Evolutionary conservation across 2,797 vertebrate species (phyloP).

Genomic region (Martes flavigula): DNA sequence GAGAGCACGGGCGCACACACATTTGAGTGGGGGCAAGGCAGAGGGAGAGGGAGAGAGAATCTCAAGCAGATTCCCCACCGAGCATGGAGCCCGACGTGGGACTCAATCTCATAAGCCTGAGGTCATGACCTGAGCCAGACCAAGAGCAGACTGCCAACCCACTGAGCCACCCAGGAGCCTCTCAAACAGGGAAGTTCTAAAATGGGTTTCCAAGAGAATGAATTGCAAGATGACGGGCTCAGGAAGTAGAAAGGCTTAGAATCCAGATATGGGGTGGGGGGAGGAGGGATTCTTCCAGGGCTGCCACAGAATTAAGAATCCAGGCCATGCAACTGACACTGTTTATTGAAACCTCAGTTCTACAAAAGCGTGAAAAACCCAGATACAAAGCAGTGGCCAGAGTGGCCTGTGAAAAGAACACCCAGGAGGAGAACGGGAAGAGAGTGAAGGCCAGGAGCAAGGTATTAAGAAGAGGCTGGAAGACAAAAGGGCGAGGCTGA

Average conservation of each 20-base stretch:
- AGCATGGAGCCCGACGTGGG: neutral
- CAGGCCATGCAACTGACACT: slow-evolving; percentile 70
- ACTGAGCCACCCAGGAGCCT: neutral
- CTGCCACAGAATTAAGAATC: slow-evolving; percentile 52
- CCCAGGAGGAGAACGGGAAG: neutral
- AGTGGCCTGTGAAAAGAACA: slow-evolving; percentile 56
- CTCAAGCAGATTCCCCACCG: neutral
- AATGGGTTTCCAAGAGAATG: neutral
- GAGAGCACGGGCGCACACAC: fast-evolving
- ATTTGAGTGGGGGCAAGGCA: neutral
- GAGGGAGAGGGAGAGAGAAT: neutral
- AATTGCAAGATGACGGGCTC: neutral
- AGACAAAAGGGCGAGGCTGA: neutral
- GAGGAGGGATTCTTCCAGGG: neutral
- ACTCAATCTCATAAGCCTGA: neutral
- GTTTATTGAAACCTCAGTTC: slow-evolving; percentile 79
- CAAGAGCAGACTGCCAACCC: neutral
- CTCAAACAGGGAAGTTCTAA: neutral
- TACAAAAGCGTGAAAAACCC: slow-evolving; percentile 79
- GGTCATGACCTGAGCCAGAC: neutral
- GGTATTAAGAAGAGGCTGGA: neutral
- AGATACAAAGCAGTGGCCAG: slow-evolving; percentile 72
- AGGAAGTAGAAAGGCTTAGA: neutral
- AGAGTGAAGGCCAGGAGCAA: slow-evolving; percentile 1
- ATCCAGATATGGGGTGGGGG: neutral